These are phyloP conservation scores for Hirtodrosophila cameraria DNA, from an alignment of 2,888 invertebrate species.

Conservation along the genomic window DNA sequence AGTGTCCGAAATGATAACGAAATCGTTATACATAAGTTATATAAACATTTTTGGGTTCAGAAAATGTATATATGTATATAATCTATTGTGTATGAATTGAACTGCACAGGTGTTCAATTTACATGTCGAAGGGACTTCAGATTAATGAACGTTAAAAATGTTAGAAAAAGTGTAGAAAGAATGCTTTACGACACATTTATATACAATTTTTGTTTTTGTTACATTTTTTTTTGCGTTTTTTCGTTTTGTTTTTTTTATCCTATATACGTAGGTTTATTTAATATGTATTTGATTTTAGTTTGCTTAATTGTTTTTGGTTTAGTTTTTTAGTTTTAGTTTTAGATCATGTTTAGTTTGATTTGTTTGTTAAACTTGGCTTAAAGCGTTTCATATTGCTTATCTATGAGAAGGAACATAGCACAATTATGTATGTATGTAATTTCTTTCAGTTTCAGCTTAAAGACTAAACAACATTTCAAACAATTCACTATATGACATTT, in stretches of 20 bases:
- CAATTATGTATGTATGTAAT: constrained; percentile 49
- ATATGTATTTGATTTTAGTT: constrained; percentile 50
- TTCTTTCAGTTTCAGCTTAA: constrained; percentile 61
- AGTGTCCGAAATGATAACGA: neutral
- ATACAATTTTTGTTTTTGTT: constrained; percentile 51
- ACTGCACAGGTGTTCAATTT: constrained; percentile 31
- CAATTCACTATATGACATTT: constrained; percentile 69
- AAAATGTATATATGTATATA: constrained; percentile 9
- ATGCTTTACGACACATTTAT: constrained; percentile 53
- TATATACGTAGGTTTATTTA: constrained; percentile 38
- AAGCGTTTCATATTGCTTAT: constrained; percentile 80
- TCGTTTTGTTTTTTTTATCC: constrained; percentile 10
- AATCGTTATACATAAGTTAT: constrained; percentile 20
- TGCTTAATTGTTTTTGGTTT: constrained; percentile 34
- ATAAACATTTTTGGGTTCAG: constrained; percentile 14
- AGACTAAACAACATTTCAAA: constrained; percentile 75
- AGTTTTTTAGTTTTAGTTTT: constrained; percentile 43
- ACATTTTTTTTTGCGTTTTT: constrained; percentile 20
- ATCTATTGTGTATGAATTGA: constrained; percentile 42
- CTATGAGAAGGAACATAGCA: constrained; percentile 79
- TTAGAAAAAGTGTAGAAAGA: constrained; percentile 72
- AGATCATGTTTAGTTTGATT: constrained; percentile 67
- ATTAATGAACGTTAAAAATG: constrained; percentile 52
- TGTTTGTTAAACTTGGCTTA: constrained; percentile 68
- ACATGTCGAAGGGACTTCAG: constrained; percentile 26